These are phyloP conservation scores for Andrena trimmerana DNA, from an alignment of 2,888 invertebrate species.

Conservation along the genomic window DNA sequence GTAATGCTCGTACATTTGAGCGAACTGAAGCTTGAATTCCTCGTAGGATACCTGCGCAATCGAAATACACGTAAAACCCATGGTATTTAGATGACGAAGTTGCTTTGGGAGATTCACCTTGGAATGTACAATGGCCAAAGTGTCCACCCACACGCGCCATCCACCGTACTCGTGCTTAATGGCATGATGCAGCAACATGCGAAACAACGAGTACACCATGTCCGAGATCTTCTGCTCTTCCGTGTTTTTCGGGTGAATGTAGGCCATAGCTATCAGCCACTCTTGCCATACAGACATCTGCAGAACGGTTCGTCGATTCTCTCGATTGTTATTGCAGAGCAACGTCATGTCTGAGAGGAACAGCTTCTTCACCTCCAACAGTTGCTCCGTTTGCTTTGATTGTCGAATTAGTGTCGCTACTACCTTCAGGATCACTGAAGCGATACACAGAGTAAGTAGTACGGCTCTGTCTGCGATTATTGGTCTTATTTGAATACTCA, in stretches of 20 bases:
- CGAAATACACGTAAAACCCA: conserved; percentile 18
- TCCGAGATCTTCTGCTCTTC: conserved; percentile 99
- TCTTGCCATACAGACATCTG: conserved; percentile 99
- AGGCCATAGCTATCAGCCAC: conserved; percentile 99
- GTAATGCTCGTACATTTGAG: conserved; percentile 98
- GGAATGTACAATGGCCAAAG: conserved; percentile 99
- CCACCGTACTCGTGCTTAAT: conserved; percentile 99
- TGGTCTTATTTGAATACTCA: neutral
- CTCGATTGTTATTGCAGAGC: conserved; percentile 98
- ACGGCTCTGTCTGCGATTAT: too few species aligned
- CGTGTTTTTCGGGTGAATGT: conserved; percentile 97
- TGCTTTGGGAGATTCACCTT: conserved; percentile 88
- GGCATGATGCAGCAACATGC: conserved; percentile 99
- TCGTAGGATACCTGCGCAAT: conserved; percentile 95
- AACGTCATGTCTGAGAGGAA: conserved; percentile 99
- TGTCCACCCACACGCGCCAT: conserved; percentile 99
- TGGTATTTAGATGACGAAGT: neutral
- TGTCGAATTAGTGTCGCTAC: conserved; percentile 98
- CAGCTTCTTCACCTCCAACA: conserved; percentile 96
- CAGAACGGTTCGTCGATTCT: conserved; percentile 97
- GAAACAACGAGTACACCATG: conserved; percentile 98
- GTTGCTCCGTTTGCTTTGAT: conserved; percentile 96
- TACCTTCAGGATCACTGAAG: conserved; percentile 98
- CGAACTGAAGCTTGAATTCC: conserved; percentile 98
- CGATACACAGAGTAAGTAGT: neutral